Conservation (phyloP, 2,797 vertebrate genomes). For the Peromyscus melanophrys region DNA sequence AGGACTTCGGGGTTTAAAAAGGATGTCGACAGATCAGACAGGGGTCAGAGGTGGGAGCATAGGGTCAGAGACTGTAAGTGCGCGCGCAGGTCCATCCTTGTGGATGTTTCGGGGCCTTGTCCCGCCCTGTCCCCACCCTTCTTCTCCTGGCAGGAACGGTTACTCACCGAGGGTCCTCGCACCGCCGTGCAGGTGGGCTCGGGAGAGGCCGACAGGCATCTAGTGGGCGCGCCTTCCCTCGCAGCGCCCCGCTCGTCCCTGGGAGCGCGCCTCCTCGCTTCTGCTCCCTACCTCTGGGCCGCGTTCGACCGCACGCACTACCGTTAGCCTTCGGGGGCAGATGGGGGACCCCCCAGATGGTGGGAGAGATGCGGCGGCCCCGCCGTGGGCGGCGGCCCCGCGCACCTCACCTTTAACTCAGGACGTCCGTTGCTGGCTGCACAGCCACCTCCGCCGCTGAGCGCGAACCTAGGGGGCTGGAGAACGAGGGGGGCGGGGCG, state of each 20-base stretch:
- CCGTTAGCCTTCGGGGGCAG: slow-evolving; percentile 51
- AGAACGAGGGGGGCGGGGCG: slow-evolving; percentile 70
- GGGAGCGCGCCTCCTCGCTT: slow-evolving; percentile 26
- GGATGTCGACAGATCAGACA: not conserved
- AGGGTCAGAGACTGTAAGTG: slow-evolving; percentile 59
- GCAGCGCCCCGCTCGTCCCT: not conserved
- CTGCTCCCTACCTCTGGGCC: slow-evolving; percentile 68
- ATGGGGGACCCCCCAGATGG: not conserved
- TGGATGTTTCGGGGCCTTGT: slow-evolving; percentile 47
- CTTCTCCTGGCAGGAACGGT: not conserved
- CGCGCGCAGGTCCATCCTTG: not conserved
- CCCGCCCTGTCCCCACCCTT: slow-evolving; percentile 70
- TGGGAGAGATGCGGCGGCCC: not conserved
- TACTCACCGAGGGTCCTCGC: slow-evolving; percentile 74
- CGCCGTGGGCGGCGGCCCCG: not conserved
- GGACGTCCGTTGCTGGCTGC: not conserved
- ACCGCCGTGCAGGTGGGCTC: slow-evolving; percentile 8
- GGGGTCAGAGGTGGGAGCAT: slow-evolving; percentile 12
- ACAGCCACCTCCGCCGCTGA: not conserved
- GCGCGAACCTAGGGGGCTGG: slow-evolving; percentile 34
- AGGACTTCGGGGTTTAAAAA: slow-evolving; percentile 24
- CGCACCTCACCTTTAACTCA: slow-evolving; percentile 49
- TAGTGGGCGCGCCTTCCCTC: slow-evolving; percentile 61
- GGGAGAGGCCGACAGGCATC: not conserved
- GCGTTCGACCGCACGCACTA: slow-evolving; percentile 17